Conservation (phyloP, 2,888 invertebrate species). For the Ganaspis brasiliensis region DNA sequence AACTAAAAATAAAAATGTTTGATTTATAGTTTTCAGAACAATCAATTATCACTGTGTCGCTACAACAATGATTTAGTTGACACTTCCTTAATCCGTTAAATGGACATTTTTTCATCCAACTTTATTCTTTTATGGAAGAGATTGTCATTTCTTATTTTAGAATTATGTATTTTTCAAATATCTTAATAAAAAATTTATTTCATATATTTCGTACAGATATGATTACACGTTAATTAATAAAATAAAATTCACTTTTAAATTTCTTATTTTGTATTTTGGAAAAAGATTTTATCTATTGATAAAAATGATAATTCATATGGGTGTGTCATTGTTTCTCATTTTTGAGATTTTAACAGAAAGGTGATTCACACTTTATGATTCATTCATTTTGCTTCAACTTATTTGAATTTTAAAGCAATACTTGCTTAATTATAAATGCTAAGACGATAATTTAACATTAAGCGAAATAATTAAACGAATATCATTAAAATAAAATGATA, state of each 20-base stretch:
- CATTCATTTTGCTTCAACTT: background rate
- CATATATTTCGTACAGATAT: background rate
- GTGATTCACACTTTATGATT: constrained; percentile 10
- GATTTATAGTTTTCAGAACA: background rate
- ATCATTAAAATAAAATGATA: no score
- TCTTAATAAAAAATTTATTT: background rate
- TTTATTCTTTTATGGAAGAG: background rate
- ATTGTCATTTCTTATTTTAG: constrained; percentile 10
- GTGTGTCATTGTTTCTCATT: background rate
- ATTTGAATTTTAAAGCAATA: background rate
- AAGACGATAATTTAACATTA: no score
- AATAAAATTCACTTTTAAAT: background rate
- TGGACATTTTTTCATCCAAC: background rate
- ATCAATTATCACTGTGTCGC: background rate
- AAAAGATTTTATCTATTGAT: background rate
- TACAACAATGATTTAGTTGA: background rate
- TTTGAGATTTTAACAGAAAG: background rate
- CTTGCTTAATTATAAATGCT: no score
- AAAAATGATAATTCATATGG: background rate
- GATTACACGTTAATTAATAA: background rate
- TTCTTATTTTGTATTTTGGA: background rate
- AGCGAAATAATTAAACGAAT: no score
- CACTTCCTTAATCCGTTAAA: background rate
- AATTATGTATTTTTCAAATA: background rate
- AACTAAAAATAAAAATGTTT: background rate